Evolutionary conservation across 2,888 invertebrate species (phyloP), one percentile per base, ranked within the genome.

Genomic region (Diaphora mendica): DNA sequence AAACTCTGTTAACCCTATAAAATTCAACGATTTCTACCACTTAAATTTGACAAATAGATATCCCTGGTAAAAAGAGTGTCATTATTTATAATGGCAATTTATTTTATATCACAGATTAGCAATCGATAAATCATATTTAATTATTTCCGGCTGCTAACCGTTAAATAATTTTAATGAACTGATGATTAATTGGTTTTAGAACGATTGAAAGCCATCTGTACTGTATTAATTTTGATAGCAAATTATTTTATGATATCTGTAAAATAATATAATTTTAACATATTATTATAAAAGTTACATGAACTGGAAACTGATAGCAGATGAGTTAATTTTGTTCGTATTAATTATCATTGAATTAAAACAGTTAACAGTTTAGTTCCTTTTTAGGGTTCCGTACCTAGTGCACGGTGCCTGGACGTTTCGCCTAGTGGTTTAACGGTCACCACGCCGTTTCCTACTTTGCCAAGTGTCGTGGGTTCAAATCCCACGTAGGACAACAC

Each of bases 11-110:
- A 84, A 79, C 84, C 83, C 84, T 84, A 51, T 73, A 30, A 72
- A 66, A 78, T 76, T 75, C 73, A 78, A 78, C 79, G 80, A 80
- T 79, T 82, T 79, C 78, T 82, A 82, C 87, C 84, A 82, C 82
- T 88, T 89, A 85, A 85, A 83, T 85, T 83, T 88, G 87, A 87
- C 86, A 89, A 86, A 88, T 85, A 80, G 80, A 80, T 78, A 76
- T 81, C 82, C 62, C 76, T 82, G 76, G 77, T 75, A 74, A 59
- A 77, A 75, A 73, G 75, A 73, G 74, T 77, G 67, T 72, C 72
- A 78, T 82, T 79, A 78, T 82, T 85, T 85, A 82, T 80, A 75
- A 77, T 77, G 77, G 74, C 72, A 80, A 84, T 79, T 77, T 75
- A 81, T 83, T 80, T 80, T 77, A 86, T 78, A 77, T 76, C 62